Evolutionary conservation across 1,140 invertebrate genomes (phyloP).

Genomic region (Radopholus similis): DNA sequence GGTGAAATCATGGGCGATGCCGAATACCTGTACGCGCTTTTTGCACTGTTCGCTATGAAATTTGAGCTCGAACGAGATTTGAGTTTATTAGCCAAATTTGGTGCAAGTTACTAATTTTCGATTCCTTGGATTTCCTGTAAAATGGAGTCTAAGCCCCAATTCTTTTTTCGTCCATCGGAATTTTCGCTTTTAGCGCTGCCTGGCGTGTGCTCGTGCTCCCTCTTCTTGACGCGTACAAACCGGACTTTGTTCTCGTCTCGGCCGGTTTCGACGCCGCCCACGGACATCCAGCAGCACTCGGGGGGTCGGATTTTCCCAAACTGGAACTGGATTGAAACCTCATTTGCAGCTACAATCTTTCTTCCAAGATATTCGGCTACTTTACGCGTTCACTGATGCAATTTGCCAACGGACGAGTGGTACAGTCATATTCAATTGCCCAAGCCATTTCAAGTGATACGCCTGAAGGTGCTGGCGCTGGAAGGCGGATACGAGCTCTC

Average conservation of each 20-base stretch:
- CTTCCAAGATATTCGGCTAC: slow-evolving; percentile 72
- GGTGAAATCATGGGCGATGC: slow-evolving; percentile 90
- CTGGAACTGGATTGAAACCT: background rate
- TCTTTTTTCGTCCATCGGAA: background rate
- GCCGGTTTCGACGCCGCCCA: slow-evolving; percentile 93
- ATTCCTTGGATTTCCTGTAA: too few relatives aligned
- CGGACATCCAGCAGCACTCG: slow-evolving; percentile 87
- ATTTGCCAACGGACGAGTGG: slow-evolving; percentile 79
- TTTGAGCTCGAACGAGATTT: too few relatives aligned
- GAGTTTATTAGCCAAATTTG: too few relatives aligned
- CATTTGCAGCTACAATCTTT: slow-evolving; percentile 51
- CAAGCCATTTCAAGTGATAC: background rate
- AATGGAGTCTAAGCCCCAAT: too few relatives aligned
- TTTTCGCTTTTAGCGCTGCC: slow-evolving; percentile 76
- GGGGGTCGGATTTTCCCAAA: slow-evolving; percentile 76
- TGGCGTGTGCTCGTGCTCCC: slow-evolving; percentile 89
- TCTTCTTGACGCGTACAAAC: slow-evolving; percentile 83
- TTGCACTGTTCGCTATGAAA: background rate
- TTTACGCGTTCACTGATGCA: slow-evolving; percentile 90
- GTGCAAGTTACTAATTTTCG: too few relatives aligned
- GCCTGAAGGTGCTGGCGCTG: slow-evolving; percentile 68
- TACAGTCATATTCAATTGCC: slow-evolving; percentile 42
- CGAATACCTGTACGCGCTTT: slow-evolving; percentile 12
- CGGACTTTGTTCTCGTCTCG: slow-evolving; percentile 90
- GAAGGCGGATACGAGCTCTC: slow-evolving; percentile 87